Percentiles rank a stretch among this genome's conserved stretches.
Evolutionary conservation across 2,797 vertebrate species (phyloP).

Genomic region (Chiloscyllium punctatum): DNA sequence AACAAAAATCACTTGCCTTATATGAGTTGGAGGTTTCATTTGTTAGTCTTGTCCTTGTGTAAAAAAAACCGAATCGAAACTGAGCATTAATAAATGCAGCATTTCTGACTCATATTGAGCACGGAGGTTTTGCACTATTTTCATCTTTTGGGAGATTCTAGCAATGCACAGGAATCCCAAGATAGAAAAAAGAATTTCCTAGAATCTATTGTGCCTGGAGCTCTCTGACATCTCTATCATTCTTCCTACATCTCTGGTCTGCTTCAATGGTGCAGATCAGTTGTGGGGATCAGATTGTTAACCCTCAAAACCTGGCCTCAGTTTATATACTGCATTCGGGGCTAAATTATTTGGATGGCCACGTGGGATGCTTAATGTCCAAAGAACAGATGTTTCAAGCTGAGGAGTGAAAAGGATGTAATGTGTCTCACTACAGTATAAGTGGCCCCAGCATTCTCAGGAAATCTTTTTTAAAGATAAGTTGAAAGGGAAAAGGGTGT

Average conservation of each 20-base stretch:
- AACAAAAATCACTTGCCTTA: background rate
- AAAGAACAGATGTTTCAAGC: background rate
- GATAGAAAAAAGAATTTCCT: background rate
- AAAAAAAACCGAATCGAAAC: background rate
- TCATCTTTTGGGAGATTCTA: background rate
- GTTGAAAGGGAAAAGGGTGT: background rate
- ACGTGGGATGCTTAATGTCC: background rate
- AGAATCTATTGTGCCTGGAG: background rate
- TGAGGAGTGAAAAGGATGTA: background rate
- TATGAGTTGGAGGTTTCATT: background rate
- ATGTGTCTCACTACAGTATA: background rate
- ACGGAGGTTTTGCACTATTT: constrained; percentile 1
- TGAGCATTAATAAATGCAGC: constrained; percentile 16
- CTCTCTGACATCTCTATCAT: background rate
- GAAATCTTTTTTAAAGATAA: background rate
- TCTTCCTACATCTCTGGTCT: background rate
- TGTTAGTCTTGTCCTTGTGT: background rate
- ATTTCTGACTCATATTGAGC: constrained; percentile 6
- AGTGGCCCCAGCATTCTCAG: background rate
- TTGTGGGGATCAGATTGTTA: background rate
- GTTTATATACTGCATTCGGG: background rate
- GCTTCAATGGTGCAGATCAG: background rate
- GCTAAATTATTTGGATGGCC: background rate
- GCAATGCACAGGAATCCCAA: constrained; percentile 1
- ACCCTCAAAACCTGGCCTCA: too few relatives aligned